Evolutionary conservation across 2,113 vertebrate species (phyloP).

Genomic region (Scomber scombrus): DNA sequence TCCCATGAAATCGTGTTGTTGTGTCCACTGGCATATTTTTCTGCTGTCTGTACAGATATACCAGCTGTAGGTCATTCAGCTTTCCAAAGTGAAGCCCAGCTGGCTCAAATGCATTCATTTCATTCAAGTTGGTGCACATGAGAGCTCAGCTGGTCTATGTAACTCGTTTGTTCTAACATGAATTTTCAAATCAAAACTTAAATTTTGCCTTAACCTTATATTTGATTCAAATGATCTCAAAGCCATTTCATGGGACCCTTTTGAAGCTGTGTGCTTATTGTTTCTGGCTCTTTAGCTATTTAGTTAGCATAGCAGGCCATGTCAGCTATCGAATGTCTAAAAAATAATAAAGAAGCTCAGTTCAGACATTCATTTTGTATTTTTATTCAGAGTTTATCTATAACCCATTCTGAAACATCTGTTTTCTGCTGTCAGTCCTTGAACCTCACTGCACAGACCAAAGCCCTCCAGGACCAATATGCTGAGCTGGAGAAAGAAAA

Average conservation of each 20-base stretch:
- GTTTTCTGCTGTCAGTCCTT: constrained; percentile 78
- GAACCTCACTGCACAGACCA: constrained; percentile 86
- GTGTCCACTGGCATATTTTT: no score
- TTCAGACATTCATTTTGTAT: background rate
- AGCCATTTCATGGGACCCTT: constrained; percentile 25
- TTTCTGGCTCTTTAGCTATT: constrained; percentile 38
- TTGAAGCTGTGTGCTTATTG: background rate
- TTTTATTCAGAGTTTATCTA: constrained; percentile 8
- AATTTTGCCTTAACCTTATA: background rate
- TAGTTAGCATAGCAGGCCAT: constrained; percentile 13
- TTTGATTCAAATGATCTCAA: background rate
- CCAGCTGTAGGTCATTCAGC: no score
- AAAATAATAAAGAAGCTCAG: no score
- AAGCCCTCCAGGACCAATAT: constrained; percentile 90
- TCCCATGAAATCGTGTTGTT: background rate
- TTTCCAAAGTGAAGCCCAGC: no score
- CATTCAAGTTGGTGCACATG: no score
- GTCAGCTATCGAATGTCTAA: constrained; percentile 30
- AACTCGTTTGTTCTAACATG: background rate
- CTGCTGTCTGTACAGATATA: no score
- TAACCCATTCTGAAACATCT: background rate
- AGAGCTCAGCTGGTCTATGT: no score
- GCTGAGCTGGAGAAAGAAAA: constrained; percentile 88
- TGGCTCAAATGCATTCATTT: no score
- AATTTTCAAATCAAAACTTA: background rate